Evolutionary conservation across 2,888 invertebrate species (phyloP), one percentile per base, ranked within the genome.

Genomic region (Heteromyza rotundicornis): DNA sequence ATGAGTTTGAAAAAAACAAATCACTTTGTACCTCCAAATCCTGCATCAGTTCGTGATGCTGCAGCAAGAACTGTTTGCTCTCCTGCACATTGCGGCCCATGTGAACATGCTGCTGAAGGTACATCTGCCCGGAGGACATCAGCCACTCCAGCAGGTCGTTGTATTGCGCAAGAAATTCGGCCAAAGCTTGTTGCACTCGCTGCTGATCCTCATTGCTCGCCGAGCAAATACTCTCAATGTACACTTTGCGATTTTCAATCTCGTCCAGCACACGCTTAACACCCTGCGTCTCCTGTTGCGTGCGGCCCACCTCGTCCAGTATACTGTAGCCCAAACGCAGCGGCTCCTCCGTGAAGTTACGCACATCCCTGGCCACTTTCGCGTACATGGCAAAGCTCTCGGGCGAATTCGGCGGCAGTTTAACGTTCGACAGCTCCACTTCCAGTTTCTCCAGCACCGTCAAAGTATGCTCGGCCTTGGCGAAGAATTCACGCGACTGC

Each of bases 111-210:
- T 89, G 88, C 72, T 89, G 88, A 51, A 94, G 84, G 76, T 91
- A 91, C 55, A 88, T 86, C 74, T 92, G 90, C 0, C 89, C 90
- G 24, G 90, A 89, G 59, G 89, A 89, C 23, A 88, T 86, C 57
- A 93, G 77, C 92, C 93, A 94, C n/a, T 86, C 86, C 65, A 89
- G 86, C 35, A 93, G 81, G 78, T 88, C 87, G 68, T 89, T 89
- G 76, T 90, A 89, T 74, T 87, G 88, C 53, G 89, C 87, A 23
- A 89, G 84, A 82, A 92, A 92, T 57, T 86, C 85, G 60, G 87
- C 87, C 16, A 91, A 83, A n/a, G 89, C 88, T 68, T 88, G 86
- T 60, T 89, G 88, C n/a, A 90, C 86, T 69, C 89, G 86, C 54
- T 89, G 83, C 70, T 89, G 90, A 76, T 90, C 89, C 75, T 90